These are phyloP conservation scores for Schizotus pectinicornis DNA, from an alignment of 2,888 invertebrate genomes.

Conservation along the genomic window DNA sequence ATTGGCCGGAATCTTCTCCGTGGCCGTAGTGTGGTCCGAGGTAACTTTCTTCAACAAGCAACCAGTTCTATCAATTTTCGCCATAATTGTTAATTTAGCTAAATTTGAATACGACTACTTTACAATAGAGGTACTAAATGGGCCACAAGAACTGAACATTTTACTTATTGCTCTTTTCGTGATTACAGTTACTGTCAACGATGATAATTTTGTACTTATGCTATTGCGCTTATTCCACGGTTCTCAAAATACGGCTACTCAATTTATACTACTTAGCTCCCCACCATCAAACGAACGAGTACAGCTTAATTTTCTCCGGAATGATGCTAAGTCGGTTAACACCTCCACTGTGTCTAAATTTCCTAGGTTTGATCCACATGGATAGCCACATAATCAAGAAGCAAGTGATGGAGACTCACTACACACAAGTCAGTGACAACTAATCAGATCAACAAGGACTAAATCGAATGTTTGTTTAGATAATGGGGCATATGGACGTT, in stretches of 20 bases:
- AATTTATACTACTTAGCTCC: constrained; percentile 97
- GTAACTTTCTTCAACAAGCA: constrained; percentile 94
- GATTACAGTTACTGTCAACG: constrained; percentile 83
- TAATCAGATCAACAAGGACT: too few relatives aligned
- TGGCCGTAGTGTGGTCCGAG: constrained; percentile 98
- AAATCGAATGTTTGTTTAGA: constrained; percentile 58
- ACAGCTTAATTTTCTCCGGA: constrained; percentile 97
- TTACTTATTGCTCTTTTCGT: constrained; percentile 6
- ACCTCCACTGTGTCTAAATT: constrained; percentile 98
- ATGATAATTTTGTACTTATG: constrained; percentile 92
- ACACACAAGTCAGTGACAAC: constrained; percentile 80
- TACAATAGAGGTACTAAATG: constrained; percentile 84
- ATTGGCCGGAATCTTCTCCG: constrained; percentile 77
- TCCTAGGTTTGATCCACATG: constrained; percentile 96
- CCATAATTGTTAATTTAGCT: constrained; percentile 87
- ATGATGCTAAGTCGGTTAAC: constrained; percentile 98
- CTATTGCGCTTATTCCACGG: constrained; percentile 97
- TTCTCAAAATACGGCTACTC: constrained; percentile 93
- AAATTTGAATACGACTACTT: constrained; percentile 86
- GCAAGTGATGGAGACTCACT: constrained; percentile 86
- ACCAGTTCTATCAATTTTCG: constrained; percentile 95
- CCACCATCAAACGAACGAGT: constrained; percentile 98
- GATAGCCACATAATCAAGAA: constrained; percentile 91
- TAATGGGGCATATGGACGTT: constrained; percentile 99
- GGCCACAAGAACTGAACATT: neutral